These are phyloP conservation scores for Hermodice carunculata DNA, from an alignment of 2,888 invertebrate genomes.

Conservation along the genomic window DNA sequence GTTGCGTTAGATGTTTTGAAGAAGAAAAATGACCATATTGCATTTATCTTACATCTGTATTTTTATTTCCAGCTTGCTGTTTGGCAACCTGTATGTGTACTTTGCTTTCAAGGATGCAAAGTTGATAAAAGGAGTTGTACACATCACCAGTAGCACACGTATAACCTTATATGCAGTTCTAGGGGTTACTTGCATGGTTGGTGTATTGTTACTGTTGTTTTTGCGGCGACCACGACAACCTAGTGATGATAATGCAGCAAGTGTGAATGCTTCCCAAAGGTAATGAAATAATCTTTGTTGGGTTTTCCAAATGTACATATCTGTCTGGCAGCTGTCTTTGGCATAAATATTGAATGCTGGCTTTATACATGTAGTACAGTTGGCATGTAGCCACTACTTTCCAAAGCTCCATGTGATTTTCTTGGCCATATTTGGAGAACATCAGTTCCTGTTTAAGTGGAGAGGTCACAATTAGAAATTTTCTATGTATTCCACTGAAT, in stretches of 20 bases:
- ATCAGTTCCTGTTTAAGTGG: too few species aligned
- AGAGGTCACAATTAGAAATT: too few species aligned
- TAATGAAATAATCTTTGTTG: not conserved
- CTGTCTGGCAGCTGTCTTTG: too few species aligned
- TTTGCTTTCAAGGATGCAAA: slow-evolving; percentile 89
- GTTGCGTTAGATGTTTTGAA: not conserved
- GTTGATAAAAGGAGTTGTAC: slow-evolving; percentile 81
- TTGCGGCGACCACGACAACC: slow-evolving; percentile 52
- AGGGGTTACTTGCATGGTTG: slow-evolving; percentile 78
- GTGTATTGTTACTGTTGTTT: slow-evolving; percentile 72
- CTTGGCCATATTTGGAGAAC: too few species aligned
- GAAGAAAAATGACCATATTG: not conserved
- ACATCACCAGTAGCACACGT: slow-evolving; percentile 81
- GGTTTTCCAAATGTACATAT: too few species aligned
- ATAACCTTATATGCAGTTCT: slow-evolving; percentile 86
- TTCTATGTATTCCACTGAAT: too few species aligned
- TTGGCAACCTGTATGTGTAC: slow-evolving; percentile 95
- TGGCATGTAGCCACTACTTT: too few species aligned
- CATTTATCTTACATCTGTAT: not conserved
- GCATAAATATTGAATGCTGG: too few species aligned
- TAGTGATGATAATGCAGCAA: not conserved
- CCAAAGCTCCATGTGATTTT: too few species aligned
- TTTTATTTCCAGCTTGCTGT: slow-evolving; percentile 82
- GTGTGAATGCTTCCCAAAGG: not conserved
- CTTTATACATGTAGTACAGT: too few species aligned